Evolutionary conservation across 2,113 vertebrate genomes (phyloP), one percentile per base, ranked within the genome.

Genomic region (Urocynchramus pylzowi): DNA sequence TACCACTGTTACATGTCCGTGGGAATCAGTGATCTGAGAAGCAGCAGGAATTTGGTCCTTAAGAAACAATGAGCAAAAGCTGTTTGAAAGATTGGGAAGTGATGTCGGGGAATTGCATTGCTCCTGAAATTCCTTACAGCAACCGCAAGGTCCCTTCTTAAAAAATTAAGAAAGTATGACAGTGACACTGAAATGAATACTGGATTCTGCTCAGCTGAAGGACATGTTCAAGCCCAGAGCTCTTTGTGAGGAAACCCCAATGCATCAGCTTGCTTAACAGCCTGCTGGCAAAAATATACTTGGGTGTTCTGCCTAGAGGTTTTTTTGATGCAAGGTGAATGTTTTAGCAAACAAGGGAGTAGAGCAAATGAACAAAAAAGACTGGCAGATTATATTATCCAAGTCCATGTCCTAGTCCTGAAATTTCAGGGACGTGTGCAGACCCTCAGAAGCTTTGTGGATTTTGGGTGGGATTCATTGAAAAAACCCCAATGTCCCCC

Each of bases 401-500:
- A 50, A 33, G 31, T 42, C 47, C 47, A n/a, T 28, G 57, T 57
- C 7, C 20, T 13, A 31, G 15, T 10, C 23, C 26, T 61, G 13
- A 15, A 42, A n/a, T 53, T 76, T 74, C 45, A 76, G 52, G 13
- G 23, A 13, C 6, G 5, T 10, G 7, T 47, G 52, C 3, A 6
- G 27, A 39, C 9, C 0, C 12, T 30, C 17, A 39, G 35, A 5
- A 81, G 3, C 9, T 41, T 21, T 71, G 30, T 63, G 23, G 61
- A 41, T 92, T 63, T 75, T 83, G 33, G 35, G 15, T 64, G 31
- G 6, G 10, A 52, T 59, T 75, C 7, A 19, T 75, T 68, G 0
- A 59, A 86, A 52, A 50, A 77, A 1, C 1, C 13, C 21, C 26
- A 35, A 7, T 0, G 3, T 30, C 2, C 1, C 4, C 6, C 7